phyloP scores from a whole-genome alignment of 2,888 invertebrate genomes.

The Himalopsyche tibetana region DNA sequence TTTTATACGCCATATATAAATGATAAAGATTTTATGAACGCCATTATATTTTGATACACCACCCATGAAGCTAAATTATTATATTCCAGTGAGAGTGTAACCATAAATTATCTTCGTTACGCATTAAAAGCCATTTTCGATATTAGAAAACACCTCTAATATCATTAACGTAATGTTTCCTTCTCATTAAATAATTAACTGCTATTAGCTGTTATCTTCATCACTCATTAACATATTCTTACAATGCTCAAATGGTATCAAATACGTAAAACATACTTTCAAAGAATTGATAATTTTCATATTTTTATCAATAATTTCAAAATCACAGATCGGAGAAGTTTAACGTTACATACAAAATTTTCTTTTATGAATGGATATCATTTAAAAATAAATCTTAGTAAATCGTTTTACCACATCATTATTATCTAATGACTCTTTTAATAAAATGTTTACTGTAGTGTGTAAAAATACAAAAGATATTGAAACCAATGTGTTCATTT shows the following conservation, averaged over 20 bases:
- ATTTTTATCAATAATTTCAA: no score
- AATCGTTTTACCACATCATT: no score
- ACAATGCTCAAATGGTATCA: neutral
- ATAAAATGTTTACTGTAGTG: no score
- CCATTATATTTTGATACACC: constrained; percentile 38
- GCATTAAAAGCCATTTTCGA: constrained; percentile 39
- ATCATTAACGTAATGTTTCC: constrained; percentile 38
- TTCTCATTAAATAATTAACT: constrained; percentile 33
- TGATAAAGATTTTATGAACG: constrained; percentile 36
- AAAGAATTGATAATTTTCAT: no score
- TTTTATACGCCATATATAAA: constrained; percentile 38
- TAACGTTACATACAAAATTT: no score
- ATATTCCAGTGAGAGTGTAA: constrained; percentile 35
- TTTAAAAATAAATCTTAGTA: no score
- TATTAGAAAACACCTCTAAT: constrained; percentile 38
- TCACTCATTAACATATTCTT: constrained; percentile 25
- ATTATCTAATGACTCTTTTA: no score
- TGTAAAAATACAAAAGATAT: no score
- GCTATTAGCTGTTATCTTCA: constrained; percentile 13
- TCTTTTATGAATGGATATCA: no score
- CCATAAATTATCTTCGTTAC: constrained; percentile 29
- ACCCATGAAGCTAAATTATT: constrained; percentile 31
- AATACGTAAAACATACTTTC: neutral
- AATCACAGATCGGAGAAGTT: no score
- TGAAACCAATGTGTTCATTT: no score